Conservation (phyloP, 2,113 vertebrate species). For the Pseudorectes ferrugineus region DNA sequence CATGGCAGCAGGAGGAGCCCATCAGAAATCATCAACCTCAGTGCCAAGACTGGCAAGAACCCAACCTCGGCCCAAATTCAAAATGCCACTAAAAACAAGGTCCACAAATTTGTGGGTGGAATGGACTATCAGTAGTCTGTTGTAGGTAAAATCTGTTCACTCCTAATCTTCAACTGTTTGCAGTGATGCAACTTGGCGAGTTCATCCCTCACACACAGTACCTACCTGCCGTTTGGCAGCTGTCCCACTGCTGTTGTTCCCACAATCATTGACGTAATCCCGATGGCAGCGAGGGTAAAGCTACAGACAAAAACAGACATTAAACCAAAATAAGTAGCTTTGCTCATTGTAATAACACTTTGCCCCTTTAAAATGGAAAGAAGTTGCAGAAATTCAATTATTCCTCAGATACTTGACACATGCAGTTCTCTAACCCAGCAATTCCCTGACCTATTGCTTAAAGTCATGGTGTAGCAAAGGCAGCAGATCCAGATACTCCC, state of each 20-base stretch:
- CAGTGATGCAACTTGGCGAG: background rate
- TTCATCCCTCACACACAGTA: background rate
- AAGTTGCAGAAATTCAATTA: background rate
- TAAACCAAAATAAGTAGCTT: background rate
- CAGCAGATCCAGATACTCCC: background rate
- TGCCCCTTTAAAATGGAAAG: background rate
- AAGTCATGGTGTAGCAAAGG: background rate
- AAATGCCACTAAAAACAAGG: background rate
- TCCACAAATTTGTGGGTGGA: background rate
- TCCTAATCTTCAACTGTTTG: background rate
- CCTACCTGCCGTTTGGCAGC: slow-evolving; percentile 85
- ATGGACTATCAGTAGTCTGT: no score
- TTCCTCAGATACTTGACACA: background rate
- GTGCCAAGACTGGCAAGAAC: background rate
- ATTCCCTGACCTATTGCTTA: background rate
- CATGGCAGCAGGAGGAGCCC: background rate
- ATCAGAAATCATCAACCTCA: background rate
- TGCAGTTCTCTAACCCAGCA: background rate
- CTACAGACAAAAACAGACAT: slow-evolving; percentile 61
- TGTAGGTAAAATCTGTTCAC: background rate
- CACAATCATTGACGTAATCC: slow-evolving; percentile 84
- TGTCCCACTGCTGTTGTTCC: slow-evolving; percentile 85
- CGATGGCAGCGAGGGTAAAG: slow-evolving; percentile 83
- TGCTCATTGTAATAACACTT: background rate
- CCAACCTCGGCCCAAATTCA: background rate